Percentiles rank a stretch among this genome's conserved stretches.
Conservation (phyloP, 2,888 invertebrate genomes). For the Stenodema calcarata region DNA sequence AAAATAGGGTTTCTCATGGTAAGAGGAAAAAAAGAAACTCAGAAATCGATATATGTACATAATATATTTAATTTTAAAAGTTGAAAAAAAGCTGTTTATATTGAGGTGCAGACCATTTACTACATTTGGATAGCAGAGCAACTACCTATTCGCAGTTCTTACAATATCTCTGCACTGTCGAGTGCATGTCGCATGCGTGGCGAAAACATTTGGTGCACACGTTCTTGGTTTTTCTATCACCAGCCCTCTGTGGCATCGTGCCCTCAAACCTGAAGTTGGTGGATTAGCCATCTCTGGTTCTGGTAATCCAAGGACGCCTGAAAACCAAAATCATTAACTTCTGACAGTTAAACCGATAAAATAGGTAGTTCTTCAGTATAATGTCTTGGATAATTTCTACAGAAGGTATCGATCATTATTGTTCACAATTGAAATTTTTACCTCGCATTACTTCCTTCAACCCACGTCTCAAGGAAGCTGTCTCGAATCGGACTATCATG, state of each 20-base stretch:
- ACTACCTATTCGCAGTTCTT: background rate
- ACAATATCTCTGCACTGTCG: background rate
- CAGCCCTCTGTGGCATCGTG: background rate
- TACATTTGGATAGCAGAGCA: no score
- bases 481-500: background rate
- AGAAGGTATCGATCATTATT: no score
- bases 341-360: background rate
- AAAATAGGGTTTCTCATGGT: background rate
- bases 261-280: background rate
- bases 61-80: background rate
- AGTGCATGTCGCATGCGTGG: background rate
- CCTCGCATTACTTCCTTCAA: constrained; percentile 1
- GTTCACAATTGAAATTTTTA: no score
- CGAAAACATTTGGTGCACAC: background rate
- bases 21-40: background rate
- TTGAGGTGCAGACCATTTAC: background rate
- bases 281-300: background rate
- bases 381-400: no score
- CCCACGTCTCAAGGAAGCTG: background rate
- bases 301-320: background rate
- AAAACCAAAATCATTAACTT: background rate
- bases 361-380: background rate
- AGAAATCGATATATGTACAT: background rate
- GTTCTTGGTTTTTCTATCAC: background rate
- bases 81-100: background rate